A percentile compares a stretch with the other conserved stretches of the same genome.
phyloP scores from a whole-genome alignment of 2,888 invertebrate species.

The Dynastes maya region DNA sequence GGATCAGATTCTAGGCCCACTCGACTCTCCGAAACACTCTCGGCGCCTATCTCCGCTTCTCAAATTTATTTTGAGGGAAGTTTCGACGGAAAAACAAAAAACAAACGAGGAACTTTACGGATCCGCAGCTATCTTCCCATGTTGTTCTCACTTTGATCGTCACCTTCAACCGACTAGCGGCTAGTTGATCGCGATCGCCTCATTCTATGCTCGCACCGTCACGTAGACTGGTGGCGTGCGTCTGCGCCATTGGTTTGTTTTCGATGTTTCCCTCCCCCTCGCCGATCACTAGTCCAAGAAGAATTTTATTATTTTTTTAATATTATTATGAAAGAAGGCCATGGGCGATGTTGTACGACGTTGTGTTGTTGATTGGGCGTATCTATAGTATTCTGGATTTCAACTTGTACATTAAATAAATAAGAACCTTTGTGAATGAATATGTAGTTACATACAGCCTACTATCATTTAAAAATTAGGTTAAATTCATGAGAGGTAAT shows the following conservation, averaged over 20 bases:
- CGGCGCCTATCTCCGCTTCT: background rate
- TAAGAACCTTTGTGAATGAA: too few relatives aligned
- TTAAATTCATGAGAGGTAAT: too few relatives aligned
- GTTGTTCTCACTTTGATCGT: constrained; percentile 50
- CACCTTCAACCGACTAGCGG: constrained; percentile 58
- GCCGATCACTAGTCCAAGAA: background rate
- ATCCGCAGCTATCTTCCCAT: constrained; percentile 66
- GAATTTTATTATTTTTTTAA: background rate
- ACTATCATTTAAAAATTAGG: too few relatives aligned
- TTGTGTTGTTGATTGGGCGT: too few relatives aligned
- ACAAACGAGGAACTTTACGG: constrained; percentile 16
- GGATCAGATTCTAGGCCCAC: too few relatives aligned
- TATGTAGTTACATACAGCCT: too few relatives aligned
- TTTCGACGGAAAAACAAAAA: constrained; percentile 19
- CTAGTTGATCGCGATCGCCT: constrained; percentile 70
- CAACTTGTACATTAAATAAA: too few relatives aligned
- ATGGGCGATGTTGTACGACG: too few relatives aligned
- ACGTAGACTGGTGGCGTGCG: constrained; percentile 57
- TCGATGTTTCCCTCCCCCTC: background rate
- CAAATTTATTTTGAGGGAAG: background rate
- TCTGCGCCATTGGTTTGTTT: constrained; percentile 49
- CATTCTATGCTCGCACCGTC: constrained; percentile 56
- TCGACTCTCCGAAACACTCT: background rate
- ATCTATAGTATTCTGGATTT: too few relatives aligned
- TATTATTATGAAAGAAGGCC: too few relatives aligned